Base-by-base conservation (phyloP, 1,140 invertebrate genomes). In the Dinothrombium tinctorium region DNA sequence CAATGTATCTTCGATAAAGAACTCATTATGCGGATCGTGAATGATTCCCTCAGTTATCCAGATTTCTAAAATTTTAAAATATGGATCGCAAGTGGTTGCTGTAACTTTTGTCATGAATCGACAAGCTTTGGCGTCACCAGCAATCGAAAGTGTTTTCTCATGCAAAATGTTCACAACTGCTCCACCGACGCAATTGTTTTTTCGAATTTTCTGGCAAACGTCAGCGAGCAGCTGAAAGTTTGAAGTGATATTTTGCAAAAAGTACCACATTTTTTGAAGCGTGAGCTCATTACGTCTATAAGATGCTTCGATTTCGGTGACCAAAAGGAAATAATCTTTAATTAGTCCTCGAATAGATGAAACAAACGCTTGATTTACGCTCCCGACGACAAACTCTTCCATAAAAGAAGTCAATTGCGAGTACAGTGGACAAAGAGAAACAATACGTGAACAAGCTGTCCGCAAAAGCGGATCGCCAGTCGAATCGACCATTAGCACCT, bases 31-130 rank as follows among this genome's bases (percentile, higher is more conserved):
- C 4, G 81, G 82, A 63, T 95, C 87, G 41, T 70, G 68, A 47
- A 95, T 89, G 22, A 82, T 72, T 39, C 89, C 87, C 61, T 82
- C 79, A 54, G 86, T 82, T 47, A 95, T 81, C 89, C 87, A 96
- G 50, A 76, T 73, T 56, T 86, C 75, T 28, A 95, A 60, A 45
- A 83, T 87, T 48, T 76, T 68, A 68, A 95, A 80, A 53, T 89
- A 95, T 0, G 87, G 87, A n/a, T n/a, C n/a, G n/a, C n/a, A n/a
- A n/a, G n/a, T n/a, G 42, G 73, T 67, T 53, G 77, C 74, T 8
- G 84, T 76, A 14, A 33, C 29, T 47, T 41, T 42, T 14, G 58
- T 62, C 0, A 65, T 47, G 38, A 70, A 72, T 17, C 84, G 60
- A 43, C 76, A 76, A 6, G 72, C 69, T 46, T 73, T 72, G 49